A percentile compares a stretch with the other conserved stretches of the same genome.
Evolutionary conservation across 2,797 vertebrate species (phyloP).

Genomic region (Alcedo quadribrachys): DNA sequence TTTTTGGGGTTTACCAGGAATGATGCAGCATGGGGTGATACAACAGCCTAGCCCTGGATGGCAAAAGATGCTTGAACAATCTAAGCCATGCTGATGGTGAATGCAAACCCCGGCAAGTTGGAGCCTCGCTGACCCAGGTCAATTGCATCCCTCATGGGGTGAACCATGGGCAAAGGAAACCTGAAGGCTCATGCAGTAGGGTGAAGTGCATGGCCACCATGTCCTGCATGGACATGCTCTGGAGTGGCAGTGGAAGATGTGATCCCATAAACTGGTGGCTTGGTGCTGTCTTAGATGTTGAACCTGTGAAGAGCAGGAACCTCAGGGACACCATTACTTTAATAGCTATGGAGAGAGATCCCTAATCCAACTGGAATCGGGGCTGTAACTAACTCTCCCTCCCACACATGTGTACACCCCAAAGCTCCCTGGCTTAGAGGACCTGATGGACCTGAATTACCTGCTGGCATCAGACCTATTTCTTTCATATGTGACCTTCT

Average conservation of each 20-base stretch:
- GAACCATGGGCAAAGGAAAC: accelerated
- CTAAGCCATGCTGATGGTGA: not conserved
- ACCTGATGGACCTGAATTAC: not conserved
- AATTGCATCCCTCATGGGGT: not conserved
- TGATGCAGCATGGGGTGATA: accelerated
- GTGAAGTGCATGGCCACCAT: not conserved
- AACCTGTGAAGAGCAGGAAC: not conserved
- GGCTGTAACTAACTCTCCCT: not conserved
- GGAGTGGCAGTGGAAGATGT: not conserved
- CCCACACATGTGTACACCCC: too few relatives aligned
- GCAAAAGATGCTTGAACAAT: not conserved
- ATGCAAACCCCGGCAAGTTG: not conserved
- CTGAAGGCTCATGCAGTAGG: accelerated
- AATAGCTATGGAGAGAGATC: not conserved
- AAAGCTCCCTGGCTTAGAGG: not conserved
- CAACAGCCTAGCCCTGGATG: not conserved
- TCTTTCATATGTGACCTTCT: not conserved
- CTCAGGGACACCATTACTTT: not conserved
- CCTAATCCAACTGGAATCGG: not conserved
- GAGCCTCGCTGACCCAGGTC: accelerated
- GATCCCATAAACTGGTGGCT: not conserved
- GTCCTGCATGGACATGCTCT: not conserved
- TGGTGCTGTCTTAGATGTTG: not conserved
- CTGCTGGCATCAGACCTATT: not conserved
- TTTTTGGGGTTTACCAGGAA: not conserved